Evolutionary conservation across 2,797 vertebrate species (phyloP).

Genomic region (Pseudopleuronectes americanus): DNA sequence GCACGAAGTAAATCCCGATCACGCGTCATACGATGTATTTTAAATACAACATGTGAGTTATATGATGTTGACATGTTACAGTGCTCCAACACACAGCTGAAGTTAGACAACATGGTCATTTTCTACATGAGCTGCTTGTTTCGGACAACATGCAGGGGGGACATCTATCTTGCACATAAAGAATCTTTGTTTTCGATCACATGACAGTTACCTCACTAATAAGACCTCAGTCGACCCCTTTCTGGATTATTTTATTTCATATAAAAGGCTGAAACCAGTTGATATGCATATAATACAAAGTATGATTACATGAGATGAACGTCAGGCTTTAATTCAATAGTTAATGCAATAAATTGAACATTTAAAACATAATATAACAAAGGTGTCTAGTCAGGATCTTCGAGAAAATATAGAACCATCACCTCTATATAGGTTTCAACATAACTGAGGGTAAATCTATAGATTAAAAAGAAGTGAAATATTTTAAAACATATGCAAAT

Average conservation of each 20-base stretch:
- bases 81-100: fast-evolving
- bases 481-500: no score
- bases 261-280: not conserved
- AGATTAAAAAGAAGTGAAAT: no score
- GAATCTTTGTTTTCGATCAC: conserved; percentile 50
- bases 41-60: fast-evolving
- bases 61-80: fast-evolving
- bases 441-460: no score
- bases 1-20: not conserved
- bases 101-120: fast-evolving
- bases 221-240: not conserved
- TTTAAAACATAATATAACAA: no score
- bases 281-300: not conserved
- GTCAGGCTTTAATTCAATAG: not conserved
- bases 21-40: fast-evolving
- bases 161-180: conserved; percentile 21
- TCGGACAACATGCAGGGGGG: not conserved
- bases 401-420: no score
- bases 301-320: no score
- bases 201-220: conserved; percentile 10
- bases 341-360: not conserved
- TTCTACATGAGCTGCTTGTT: not conserved
- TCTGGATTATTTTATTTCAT: not conserved
- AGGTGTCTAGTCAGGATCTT: no score
- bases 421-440: no score